These are phyloP conservation scores for Leptogaster cylindrica DNA, from an alignment of 2,888 invertebrate species.

Conservation along the genomic window DNA sequence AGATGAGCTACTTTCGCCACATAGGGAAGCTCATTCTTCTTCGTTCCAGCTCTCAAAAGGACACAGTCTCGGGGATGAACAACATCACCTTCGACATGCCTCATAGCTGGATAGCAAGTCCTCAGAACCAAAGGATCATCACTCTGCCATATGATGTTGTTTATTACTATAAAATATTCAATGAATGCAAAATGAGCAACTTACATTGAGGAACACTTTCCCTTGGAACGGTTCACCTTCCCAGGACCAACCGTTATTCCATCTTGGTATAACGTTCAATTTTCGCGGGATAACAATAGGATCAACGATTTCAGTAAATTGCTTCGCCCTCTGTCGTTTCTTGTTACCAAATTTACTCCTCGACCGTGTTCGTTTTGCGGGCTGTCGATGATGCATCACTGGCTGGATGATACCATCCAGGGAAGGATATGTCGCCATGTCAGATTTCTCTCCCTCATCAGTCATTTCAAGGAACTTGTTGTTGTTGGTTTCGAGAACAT, in stretches of 20 bases:
- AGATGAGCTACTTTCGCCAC: conserved; percentile 93
- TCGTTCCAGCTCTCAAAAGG: conserved; percentile 82
- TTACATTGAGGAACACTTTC: conserved; percentile 85
- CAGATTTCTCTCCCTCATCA: neutral
- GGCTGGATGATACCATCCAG: neutral
- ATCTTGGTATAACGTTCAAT: conserved; percentile 67
- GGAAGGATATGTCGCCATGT: neutral
- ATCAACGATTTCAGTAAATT: conserved; percentile 55
- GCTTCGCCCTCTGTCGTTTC: conserved; percentile 57
- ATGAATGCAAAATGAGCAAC: conserved; percentile 44
- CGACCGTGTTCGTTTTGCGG: conserved; percentile 57
- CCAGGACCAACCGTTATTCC: conserved; percentile 95
- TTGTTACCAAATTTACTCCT: conserved; percentile 60
- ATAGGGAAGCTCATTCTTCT: conserved; percentile 86
- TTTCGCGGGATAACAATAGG: conserved; percentile 63
- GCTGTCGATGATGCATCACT: conserved; percentile 47
- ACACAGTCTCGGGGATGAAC: conserved; percentile 90
- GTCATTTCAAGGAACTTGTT: conserved; percentile 15
- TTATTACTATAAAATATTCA: no score
- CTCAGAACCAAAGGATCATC: conserved; percentile 77
- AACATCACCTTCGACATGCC: conserved; percentile 85
- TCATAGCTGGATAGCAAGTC: conserved; percentile 89
- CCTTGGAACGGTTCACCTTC: conserved; percentile 83
- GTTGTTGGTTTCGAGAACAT: conserved; percentile 21
- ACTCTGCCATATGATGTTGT: no score